Percentiles rank a stretch among this genome's conserved stretches.
These are phyloP conservation scores for Ips nitidus DNA, from an alignment of 1,140 invertebrate genomes.

Conservation along the genomic window DNA sequence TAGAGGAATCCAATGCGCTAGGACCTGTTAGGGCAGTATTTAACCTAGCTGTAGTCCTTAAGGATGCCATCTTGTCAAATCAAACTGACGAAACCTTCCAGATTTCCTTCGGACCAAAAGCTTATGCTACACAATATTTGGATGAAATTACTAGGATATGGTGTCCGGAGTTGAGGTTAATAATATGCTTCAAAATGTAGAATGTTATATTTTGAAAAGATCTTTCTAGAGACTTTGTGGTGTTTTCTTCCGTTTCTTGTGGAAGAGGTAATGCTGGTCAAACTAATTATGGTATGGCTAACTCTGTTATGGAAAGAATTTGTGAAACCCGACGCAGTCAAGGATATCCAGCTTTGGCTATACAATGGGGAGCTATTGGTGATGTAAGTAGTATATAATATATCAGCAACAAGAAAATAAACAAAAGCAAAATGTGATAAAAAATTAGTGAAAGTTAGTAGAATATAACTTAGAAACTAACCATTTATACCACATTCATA, in stretches of 20 bases:
- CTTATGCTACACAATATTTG: constrained; percentile 52
- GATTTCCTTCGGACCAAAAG: constrained; percentile 56
- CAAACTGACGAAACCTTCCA: constrained; percentile 57
- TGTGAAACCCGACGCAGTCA: constrained; percentile 61
- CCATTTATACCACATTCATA: too few relatives aligned
- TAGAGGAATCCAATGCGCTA: constrained; percentile 59
- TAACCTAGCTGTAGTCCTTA: constrained; percentile 71
- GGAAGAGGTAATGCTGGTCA: constrained; percentile 88
- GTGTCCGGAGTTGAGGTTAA: constrained; percentile 54
- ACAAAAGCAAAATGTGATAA: neutral
- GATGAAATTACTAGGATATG: constrained; percentile 57
- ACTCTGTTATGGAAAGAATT: constrained; percentile 73
- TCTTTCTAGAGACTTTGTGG: constrained; percentile 58
- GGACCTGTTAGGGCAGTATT: constrained; percentile 75
- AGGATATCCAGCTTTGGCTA: constrained; percentile 65
- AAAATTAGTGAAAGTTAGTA: too few relatives aligned
- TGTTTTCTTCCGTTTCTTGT: constrained; percentile 88
- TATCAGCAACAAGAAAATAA: neutral
- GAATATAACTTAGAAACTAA: too few relatives aligned
- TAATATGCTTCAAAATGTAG: neutral
- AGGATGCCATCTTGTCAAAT: constrained; percentile 57
- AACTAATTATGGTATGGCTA: constrained; percentile 81
- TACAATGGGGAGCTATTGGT: constrained; percentile 73
- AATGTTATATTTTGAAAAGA: neutral
- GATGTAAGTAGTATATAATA: constrained; percentile 56